phyloP scores from a whole-genome alignment of 2,797 vertebrate genomes.

The Acanthurus leucopareius region DNA sequence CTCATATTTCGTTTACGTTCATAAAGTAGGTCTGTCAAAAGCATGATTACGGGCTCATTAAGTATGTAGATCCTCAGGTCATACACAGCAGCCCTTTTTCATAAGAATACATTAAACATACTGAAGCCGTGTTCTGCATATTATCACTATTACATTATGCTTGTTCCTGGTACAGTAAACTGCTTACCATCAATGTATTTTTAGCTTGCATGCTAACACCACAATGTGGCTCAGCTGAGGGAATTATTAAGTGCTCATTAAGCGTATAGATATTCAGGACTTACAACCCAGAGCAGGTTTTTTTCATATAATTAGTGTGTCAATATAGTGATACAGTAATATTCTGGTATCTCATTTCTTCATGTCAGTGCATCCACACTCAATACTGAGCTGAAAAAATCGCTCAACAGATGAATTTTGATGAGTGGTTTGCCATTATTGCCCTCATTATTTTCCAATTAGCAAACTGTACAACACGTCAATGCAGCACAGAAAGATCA shows the following conservation, averaged over 20 bases:
- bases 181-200: slow-evolving; percentile 31
- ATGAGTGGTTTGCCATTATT: slow-evolving; percentile 81
- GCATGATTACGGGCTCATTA: slow-evolving; percentile 38
- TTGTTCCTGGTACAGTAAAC: slow-evolving; percentile 9
- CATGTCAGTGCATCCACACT: slow-evolving; percentile 59
- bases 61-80: slow-evolving; percentile 37
- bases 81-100: slow-evolving; percentile 18
- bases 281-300: slow-evolving; percentile 48
- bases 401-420: slow-evolving; percentile 79
- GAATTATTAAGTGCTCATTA: slow-evolving; percentile 58
- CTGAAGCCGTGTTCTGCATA: not conserved
- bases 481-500: slow-evolving; percentile 60
- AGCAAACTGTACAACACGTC: slow-evolving; percentile 77
- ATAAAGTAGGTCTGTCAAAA: slow-evolving; percentile 32
- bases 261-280: slow-evolving; percentile 61
- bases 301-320: slow-evolving; percentile 70
- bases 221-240: slow-evolving; percentile 30
- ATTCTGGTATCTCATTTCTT: slow-evolving; percentile 67
- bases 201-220: slow-evolving; percentile 30
- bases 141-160: slow-evolving; percentile 14
- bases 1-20: slow-evolving; percentile 16
- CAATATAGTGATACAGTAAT: slow-evolving; percentile 71
- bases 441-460: slow-evolving; percentile 85
- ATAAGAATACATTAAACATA: slow-evolving; percentile 23
- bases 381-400: slow-evolving; percentile 44